phyloP scores from a whole-genome alignment of 2,888 invertebrate species.

The Adineta ricciae region DNA sequence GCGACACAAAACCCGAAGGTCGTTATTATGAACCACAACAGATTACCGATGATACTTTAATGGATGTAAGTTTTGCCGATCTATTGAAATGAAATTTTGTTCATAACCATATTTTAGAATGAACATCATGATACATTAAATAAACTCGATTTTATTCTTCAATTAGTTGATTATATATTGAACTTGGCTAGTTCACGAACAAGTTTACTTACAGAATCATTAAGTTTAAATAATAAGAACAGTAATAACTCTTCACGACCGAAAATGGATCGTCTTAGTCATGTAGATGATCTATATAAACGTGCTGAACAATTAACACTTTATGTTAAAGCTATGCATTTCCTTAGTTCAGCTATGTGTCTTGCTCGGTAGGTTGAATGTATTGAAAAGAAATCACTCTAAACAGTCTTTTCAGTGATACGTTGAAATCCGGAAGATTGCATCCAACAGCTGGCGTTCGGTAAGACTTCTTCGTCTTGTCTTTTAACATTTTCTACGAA shows the following conservation, averaged over 20 bases:
- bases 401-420: conserved; percentile 56
- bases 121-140: conserved; percentile 92
- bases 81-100: too few species aligned
- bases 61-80: conserved; percentile 23
- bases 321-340: conserved; percentile 76
- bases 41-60: conserved; percentile 25
- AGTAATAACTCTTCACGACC: conserved; percentile 24
- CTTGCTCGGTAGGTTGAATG: conserved; percentile 3
- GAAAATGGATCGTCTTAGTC: conserved; percentile 33
- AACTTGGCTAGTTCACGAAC: conserved; percentile 57
- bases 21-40: conserved; percentile 14
- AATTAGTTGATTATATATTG: conserved; percentile 82
- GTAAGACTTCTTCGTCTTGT: conserved; percentile 56
- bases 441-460: conserved; percentile 80
- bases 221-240: conserved; percentile 21
- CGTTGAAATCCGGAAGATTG: conserved; percentile 70
- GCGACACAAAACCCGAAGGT: background rate
- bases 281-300: conserved; percentile 40
- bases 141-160: conserved; percentile 88
- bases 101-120: conserved; percentile 55
- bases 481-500: too few species aligned
- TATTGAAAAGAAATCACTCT: background rate
- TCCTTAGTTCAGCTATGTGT: conserved; percentile 77
- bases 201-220: conserved; percentile 48
- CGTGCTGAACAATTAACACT: conserved; percentile 72